These are phyloP conservation scores for Lycodopsis pacificus DNA, from an alignment of 2,797 vertebrate species.

Conservation along the genomic window DNA sequence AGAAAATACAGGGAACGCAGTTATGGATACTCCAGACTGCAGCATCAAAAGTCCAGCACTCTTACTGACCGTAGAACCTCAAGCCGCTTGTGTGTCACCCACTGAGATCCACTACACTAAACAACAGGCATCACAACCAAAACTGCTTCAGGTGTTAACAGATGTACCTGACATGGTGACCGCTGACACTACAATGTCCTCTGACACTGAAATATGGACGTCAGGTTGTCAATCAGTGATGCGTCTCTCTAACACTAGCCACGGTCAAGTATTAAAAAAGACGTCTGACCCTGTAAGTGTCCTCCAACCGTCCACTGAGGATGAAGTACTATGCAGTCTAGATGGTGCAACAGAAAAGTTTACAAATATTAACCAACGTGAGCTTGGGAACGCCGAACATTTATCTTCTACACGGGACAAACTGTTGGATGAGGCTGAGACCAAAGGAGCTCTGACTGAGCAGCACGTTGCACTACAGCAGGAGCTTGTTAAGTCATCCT, in stretches of 20 bases:
- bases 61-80: conserved; percentile 1
- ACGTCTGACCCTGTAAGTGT: conserved; percentile 20
- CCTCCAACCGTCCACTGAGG: conserved; percentile 22
- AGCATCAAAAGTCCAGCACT: not conserved
- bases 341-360: conserved; percentile 24
- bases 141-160: conserved; percentile 26
- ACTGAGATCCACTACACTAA: conserved; percentile 19
- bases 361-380: conserved; percentile 32
- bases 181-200: conserved; percentile 20
- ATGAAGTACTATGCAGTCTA: conserved; percentile 17
- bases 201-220: conserved; percentile 25
- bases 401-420: conserved; percentile 28
- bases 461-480: conserved; percentile 34
- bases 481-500: conserved; percentile 56
- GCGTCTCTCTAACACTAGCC: conserved; percentile 5
- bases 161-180: conserved; percentile 13
- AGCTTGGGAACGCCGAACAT: conserved; percentile 54
- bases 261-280: conserved; percentile 10
- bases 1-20: not conserved
- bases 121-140: conserved; percentile 36
- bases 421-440: conserved; percentile 39
- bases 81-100: conserved; percentile 15
- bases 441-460: conserved; percentile 46
- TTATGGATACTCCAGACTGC: conserved; percentile 11
- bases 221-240: conserved; percentile 32